Percentiles rank a stretch among this genome's conserved stretches.
These are phyloP conservation scores for Argyrosomus regius DNA, from an alignment of 2,797 vertebrate genomes.

Conservation along the genomic window DNA sequence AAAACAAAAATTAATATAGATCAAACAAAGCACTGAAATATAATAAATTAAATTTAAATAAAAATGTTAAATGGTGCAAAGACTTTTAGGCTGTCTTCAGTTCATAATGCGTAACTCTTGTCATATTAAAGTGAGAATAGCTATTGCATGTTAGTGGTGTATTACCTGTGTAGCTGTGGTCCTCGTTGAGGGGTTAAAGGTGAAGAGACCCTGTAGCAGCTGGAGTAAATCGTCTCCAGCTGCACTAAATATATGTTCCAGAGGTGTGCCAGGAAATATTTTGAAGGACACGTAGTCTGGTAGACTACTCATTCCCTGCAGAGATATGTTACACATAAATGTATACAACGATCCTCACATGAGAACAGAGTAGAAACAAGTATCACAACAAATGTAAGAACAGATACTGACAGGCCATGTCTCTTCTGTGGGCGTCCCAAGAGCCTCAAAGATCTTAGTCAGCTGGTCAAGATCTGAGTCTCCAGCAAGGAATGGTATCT, in stretches of 20 bases:
- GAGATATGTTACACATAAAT: slow-evolving; percentile 37
- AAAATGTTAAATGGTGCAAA: background rate
- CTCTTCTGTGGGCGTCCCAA: slow-evolving; percentile 96
- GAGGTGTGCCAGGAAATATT: slow-evolving; percentile 92
- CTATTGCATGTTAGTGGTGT: background rate
- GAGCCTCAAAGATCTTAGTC: slow-evolving; percentile 96
- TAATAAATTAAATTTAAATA: background rate
- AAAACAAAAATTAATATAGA: too few relatives aligned
- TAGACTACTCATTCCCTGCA: slow-evolving; percentile 92
- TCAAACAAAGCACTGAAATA: too few relatives aligned
- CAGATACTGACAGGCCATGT: slow-evolving; percentile 92
- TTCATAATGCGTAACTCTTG: background rate
- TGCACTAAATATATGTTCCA: slow-evolving; percentile 97
- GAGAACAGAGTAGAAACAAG: background rate
- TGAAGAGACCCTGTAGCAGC: slow-evolving; percentile 93
- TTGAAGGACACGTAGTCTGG: slow-evolving; percentile 98
- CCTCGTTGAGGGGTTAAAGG: slow-evolving; percentile 89
- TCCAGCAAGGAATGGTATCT: slow-evolving; percentile 97
- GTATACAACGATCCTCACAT: slow-evolving; percentile 4
- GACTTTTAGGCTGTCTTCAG: background rate
- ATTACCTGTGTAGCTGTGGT: slow-evolving; percentile 78
- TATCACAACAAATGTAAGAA: background rate
- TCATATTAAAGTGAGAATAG: background rate
- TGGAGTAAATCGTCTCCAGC: slow-evolving; percentile 94
- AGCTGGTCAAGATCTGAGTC: slow-evolving; percentile 98